phyloP scores from a whole-genome alignment of 2,113 vertebrate genomes.

The Melanerpes formicivorus region DNA sequence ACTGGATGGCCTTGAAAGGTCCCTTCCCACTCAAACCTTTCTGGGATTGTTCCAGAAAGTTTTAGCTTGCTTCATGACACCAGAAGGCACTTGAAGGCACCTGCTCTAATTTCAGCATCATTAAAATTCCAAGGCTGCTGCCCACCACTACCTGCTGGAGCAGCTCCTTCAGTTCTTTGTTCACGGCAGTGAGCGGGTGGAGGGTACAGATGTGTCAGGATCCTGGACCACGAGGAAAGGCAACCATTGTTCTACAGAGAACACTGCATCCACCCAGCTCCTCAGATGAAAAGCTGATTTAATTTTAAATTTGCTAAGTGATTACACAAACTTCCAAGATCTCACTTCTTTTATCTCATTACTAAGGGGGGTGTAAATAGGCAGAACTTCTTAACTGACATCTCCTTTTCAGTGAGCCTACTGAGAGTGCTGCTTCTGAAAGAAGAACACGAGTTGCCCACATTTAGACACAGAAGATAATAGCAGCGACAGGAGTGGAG shows the following conservation, averaged over 20 bases:
- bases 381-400: constrained; percentile 41
- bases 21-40: too few species aligned
- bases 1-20: too few species aligned
- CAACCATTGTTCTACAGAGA: not conserved
- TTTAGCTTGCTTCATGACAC: not conserved
- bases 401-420: constrained; percentile 23
- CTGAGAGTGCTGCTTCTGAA: not conserved
- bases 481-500: not conserved
- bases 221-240: not conserved
- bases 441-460: constrained; percentile 24
- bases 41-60: too few species aligned
- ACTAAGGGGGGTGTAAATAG: not conserved
- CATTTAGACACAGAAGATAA: not conserved
- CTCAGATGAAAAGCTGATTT: not conserved
- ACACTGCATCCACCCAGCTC: not conserved
- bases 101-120: not conserved
- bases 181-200: not conserved
- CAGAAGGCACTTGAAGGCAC: not conserved
- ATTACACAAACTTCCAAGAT: not conserved
- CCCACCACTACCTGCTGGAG: not conserved
- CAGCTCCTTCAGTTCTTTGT: not conserved
- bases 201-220: not conserved
- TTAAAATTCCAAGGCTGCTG: not conserved
- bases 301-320: not conserved
- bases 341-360: not conserved